phyloP scores from a whole-genome alignment of 1,140 invertebrate species.

The Heliconius hewitsoni region DNA sequence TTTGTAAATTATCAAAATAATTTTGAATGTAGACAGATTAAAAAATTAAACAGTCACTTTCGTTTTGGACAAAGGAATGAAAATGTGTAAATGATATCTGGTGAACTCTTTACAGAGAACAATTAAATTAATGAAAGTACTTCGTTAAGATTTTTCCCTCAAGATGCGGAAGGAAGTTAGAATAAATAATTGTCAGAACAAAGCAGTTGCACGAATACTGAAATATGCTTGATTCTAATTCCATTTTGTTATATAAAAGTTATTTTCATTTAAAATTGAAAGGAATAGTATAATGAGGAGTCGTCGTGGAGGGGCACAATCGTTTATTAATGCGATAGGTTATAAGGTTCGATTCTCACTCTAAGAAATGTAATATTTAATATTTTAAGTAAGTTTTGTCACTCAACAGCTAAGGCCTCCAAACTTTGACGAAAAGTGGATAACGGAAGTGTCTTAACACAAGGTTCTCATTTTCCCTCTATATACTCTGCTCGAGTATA shows the following conservation, averaged over 20 bases:
- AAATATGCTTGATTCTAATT: slow-evolving; percentile 4
- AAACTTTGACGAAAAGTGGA: no score
- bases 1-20: neutral
- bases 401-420: no score
- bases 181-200: slow-evolving; percentile 15
- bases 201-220: slow-evolving; percentile 8
- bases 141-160: slow-evolving; percentile 13
- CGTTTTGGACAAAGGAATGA: slow-evolving; percentile 3
- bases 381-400: no score
- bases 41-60: neutral
- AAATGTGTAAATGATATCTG: slow-evolving; percentile 12
- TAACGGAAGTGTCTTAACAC: no score
- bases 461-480: no score
- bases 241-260: neutral
- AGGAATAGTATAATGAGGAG: no score
- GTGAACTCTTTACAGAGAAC: neutral
- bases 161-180: slow-evolving; percentile 12
- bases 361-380: no score
- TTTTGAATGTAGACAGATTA: neutral
- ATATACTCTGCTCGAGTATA: no score
- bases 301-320: no score
- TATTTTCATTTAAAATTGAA: neutral
- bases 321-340: no score
- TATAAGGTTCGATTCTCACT: no score
- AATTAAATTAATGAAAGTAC: slow-evolving; percentile 13